Conservation (phyloP, 64 coral and sea anemone species). For the Acropora yongei region DNA sequence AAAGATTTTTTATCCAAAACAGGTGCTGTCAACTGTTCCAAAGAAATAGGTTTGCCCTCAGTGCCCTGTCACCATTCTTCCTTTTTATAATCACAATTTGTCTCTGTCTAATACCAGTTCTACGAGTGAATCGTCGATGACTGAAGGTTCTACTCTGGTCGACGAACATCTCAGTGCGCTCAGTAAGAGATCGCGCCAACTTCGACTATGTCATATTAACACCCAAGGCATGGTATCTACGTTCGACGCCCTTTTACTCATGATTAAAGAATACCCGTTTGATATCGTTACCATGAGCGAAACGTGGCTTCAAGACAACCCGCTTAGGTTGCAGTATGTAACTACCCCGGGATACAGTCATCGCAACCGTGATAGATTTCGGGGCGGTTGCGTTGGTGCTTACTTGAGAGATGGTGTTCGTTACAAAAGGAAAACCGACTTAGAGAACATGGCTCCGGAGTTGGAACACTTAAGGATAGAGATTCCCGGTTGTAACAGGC, state of each 20-base stretch:
- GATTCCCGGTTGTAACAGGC: constrained; percentile 54
- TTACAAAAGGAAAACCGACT: constrained; percentile 48
- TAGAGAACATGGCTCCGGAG: constrained; percentile 40
- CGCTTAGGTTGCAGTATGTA: constrained; percentile 40
- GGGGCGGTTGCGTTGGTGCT: constrained; percentile 52
- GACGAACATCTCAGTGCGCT: constrained; percentile 33
- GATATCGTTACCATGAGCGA: constrained; percentile 28
- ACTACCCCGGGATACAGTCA: constrained; percentile 52
- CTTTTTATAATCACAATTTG: constrained; percentile 60
- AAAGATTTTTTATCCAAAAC: constrained; percentile 52
- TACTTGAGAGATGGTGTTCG: constrained; percentile 42
- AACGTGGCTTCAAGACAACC: constrained; percentile 73
- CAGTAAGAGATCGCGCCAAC: constrained; percentile 42
- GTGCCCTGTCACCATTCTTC: constrained; percentile 52
- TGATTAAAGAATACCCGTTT: constrained; percentile 67
- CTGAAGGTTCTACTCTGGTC: constrained; percentile 14
- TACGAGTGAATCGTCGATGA: constrained; percentile 9
- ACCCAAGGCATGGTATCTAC: constrained; percentile 76
- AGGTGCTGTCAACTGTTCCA: constrained; percentile 22
- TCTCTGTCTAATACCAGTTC: constrained; percentile 23
- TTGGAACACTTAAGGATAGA: constrained; percentile 73
- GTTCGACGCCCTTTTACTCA: constrained; percentile 58
- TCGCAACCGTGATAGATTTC: constrained; percentile 29
- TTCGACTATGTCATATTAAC: constrained; percentile 53
- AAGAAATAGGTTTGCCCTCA: constrained; percentile 53